Base-by-base conservation (phyloP, 1,140 invertebrate genomes). In the Heliconius hermathena region DNA sequence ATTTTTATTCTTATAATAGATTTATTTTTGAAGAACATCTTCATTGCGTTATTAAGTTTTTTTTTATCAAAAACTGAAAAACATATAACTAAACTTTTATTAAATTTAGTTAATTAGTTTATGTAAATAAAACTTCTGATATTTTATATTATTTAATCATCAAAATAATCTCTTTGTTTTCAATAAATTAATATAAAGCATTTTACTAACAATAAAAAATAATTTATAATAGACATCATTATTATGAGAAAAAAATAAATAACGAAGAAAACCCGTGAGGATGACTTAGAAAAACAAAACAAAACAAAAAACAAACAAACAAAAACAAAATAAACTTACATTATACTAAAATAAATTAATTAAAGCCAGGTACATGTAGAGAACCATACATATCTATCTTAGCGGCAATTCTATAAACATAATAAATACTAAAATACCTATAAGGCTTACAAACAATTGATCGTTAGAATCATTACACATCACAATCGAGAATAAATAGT, bases 331-430 rank as follows among this genome's bases (percentile, higher is more conserved):
- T 72, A 85, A 83, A 84, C 87, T 89, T 87, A 89, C 76, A 88
- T 81, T 84, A 60, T 79, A 88, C 85, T 90, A 90, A 92, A 81
- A 85, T 80, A 84, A 71, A 81, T 76, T 82, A 89, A 93, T 93
- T 92, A 93, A 92, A 92, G 91, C 91, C 92, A 92, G 86, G 88
- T 89, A 92, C 87, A 71, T 81, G 79, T 78, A 57, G 71, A 74
- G 82, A 81, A 83, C 81, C 78, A 82, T 79, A 88, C 82, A 88
- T 74, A 85, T 72, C 81, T 82, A 82, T 74, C 73, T 78, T 82
- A 81, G 72, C 46, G 22, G 60, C 60, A 66, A 66, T 66, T 66
- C 22, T 73, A 84, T 75, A 74, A 74, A 76, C 74, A 76, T 54
- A 87, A 77, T 83, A 88, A 75, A 90, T 85, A 89, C 52, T 85